Evolutionary conservation across 2,888 invertebrate species (phyloP).

Genomic region (Steromphala cineraria): DNA sequence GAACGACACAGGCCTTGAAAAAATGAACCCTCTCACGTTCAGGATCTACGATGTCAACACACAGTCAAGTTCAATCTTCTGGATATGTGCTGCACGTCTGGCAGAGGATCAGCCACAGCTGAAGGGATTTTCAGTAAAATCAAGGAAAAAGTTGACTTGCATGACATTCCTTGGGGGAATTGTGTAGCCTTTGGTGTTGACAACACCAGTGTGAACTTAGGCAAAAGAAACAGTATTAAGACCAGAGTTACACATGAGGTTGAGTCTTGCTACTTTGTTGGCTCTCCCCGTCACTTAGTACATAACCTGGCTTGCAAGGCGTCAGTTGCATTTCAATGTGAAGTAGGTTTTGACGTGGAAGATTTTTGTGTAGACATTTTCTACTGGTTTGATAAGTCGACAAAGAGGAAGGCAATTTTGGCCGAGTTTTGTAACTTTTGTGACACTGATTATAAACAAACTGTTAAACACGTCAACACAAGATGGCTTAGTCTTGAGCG

Average conservation of each 20-base stretch:
- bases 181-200: constrained; percentile 27
- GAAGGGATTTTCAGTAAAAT: not conserved
- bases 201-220: constrained; percentile 20
- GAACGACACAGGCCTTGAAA: constrained; percentile 28
- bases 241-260: not conserved
- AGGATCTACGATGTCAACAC: constrained; percentile 30
- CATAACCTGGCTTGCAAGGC: too few species aligned
- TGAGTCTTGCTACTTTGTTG: not conserved
- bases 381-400: too few species aligned
- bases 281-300: too few species aligned
- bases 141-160: not conserved
- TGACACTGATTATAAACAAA: too few species aligned
- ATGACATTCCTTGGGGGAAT: constrained; percentile 20
- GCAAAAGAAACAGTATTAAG: constrained; percentile 15
- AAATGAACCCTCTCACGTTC: constrained; percentile 33
- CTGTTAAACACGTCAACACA: too few species aligned
- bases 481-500: too few species aligned
- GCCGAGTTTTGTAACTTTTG: too few species aligned
- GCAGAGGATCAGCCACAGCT: not conserved
- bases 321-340: too few species aligned
- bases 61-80: constrained; percentile 15
- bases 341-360: too few species aligned
- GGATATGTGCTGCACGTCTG: constrained; percentile 21
- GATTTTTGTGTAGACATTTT: too few species aligned
- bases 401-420: too few species aligned